phyloP scores from a whole-genome alignment of 2,888 invertebrate genomes.

The Cantharis flavilabris region DNA sequence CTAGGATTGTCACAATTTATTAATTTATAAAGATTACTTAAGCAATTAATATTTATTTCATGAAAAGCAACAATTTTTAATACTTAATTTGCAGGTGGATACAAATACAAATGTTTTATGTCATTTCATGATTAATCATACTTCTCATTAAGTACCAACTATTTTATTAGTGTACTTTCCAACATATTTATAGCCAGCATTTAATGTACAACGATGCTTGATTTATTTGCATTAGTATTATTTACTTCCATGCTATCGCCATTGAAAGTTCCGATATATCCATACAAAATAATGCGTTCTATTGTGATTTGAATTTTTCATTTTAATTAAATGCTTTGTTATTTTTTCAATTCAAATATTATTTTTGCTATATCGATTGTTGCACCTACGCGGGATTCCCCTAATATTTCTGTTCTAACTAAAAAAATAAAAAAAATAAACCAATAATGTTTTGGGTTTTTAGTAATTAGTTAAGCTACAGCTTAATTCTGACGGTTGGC shows the following conservation, averaged over 20 bases:
- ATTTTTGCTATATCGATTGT: not conserved
- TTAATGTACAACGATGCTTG: not conserved
- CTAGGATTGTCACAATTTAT: no score
- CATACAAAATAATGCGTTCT: not conserved
- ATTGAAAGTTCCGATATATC: not conserved
- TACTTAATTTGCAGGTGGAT: not conserved
- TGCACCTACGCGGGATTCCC: no score
- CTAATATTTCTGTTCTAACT: no score
- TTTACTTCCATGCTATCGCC: not conserved
- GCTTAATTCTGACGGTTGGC: no score
- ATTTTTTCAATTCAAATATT: not conserved
- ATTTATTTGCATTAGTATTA: not conserved
- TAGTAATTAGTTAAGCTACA: no score
- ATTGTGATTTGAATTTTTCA: not conserved
- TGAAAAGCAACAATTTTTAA: not conserved
- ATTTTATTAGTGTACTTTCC: not conserved
- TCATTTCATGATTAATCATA: not conserved
- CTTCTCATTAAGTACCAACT: not conserved
- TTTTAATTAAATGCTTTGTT: not conserved
- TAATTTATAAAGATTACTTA: no score
- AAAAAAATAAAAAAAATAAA: no score
- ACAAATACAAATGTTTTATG: not conserved
- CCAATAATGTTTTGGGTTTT: no score
- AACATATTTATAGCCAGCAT: not conserved
- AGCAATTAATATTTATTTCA: not conserved